These are phyloP conservation scores for Drosophila gaucha DNA, from an alignment of 2,888 invertebrate genomes.

Conservation along the genomic window DNA sequence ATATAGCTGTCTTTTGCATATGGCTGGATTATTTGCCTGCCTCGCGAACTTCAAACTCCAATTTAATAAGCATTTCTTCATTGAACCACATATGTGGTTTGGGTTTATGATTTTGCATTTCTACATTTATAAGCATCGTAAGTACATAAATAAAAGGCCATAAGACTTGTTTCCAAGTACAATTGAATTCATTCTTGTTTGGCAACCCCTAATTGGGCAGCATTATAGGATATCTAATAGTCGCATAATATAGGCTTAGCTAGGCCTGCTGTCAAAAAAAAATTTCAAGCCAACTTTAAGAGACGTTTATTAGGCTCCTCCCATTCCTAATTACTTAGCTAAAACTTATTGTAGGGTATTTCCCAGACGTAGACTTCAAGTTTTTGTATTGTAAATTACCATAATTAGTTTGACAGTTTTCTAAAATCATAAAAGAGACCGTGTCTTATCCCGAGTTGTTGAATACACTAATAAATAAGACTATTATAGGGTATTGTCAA, in stretches of 20 bases:
- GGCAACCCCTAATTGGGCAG: slow-evolving; percentile 14
- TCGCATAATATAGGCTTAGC: not conserved
- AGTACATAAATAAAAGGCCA: slow-evolving; percentile 11
- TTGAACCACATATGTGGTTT: slow-evolving; percentile 47
- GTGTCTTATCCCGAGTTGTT: too few species aligned
- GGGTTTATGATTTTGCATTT: slow-evolving; percentile 12
- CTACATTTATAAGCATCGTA: not conserved
- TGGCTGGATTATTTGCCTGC: slow-evolving; percentile 56
- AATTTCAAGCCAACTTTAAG: too few species aligned
- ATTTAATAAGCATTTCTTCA: slow-evolving; percentile 17
- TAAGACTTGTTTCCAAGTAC: not conserved
- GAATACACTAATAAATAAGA: too few species aligned
- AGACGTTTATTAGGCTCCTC: too few species aligned
- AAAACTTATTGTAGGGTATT: not conserved
- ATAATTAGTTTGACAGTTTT: too few species aligned
- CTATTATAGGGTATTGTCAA: too few species aligned
- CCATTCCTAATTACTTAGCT: not conserved
- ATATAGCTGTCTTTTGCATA: slow-evolving; percentile 39
- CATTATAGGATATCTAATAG: slow-evolving; percentile 1
- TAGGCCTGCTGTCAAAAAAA: not conserved
- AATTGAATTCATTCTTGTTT: not conserved
- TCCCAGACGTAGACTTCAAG: not conserved
- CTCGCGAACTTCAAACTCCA: slow-evolving; percentile 20
- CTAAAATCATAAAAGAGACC: too few species aligned
- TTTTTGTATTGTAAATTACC: too few species aligned